Evolutionary conservation across 2,113 vertebrate species (phyloP).

Genomic region (Atrichornis clamosus): DNA sequence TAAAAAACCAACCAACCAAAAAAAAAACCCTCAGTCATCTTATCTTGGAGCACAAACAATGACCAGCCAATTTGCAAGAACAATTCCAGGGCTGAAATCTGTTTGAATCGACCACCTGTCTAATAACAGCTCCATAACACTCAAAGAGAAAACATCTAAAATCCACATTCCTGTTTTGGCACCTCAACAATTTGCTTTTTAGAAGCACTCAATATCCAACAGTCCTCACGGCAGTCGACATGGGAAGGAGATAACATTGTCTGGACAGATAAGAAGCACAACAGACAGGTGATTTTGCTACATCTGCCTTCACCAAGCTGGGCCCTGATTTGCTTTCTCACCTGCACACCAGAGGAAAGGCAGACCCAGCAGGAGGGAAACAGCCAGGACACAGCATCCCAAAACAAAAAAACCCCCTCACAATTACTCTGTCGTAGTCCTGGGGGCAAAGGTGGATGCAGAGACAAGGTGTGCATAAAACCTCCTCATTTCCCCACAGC

Average conservation of each 20-base stretch:
- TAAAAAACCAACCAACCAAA: not conserved
- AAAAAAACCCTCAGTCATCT: not conserved
- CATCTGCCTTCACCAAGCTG: not conserved
- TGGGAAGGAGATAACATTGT: not conserved
- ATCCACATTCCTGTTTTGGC: not conserved
- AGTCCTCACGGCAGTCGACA: not conserved
- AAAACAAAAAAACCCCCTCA: not conserved
- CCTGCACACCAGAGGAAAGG: not conserved
- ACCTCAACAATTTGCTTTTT: not conserved
- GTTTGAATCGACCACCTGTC: not conserved
- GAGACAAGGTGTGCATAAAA: constrained; percentile 17
- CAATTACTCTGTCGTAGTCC: not conserved
- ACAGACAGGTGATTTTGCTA: not conserved
- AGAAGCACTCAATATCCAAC: not conserved
- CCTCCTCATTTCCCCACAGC: not conserved
- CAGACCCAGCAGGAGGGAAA: not conserved
- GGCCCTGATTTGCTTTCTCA: not conserved
- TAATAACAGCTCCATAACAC: not conserved
- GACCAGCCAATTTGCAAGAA: not conserved
- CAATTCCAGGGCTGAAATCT: not conserved
- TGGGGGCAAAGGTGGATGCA: constrained; percentile 14
- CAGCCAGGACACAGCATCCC: not conserved
- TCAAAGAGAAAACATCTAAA: not conserved
- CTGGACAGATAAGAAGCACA: not conserved
- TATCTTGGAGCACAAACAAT: not conserved